Evolutionary conservation across 2,113 vertebrate species (phyloP).

Genomic region (Aix galericulata): DNA sequence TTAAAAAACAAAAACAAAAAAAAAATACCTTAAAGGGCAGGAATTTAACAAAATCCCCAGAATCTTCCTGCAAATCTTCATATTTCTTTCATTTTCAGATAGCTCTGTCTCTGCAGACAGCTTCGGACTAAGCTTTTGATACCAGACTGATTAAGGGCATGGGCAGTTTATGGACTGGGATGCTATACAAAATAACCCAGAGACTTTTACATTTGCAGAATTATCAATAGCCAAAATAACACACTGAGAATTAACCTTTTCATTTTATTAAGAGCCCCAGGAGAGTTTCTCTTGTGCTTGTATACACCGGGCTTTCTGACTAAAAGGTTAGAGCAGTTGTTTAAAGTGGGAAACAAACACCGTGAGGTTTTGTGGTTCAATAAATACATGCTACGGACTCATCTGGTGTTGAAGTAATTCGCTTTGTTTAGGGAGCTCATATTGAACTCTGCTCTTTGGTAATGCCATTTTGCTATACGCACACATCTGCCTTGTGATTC

Average conservation of each 20-base stretch:
- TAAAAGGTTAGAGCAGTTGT: slow-evolving; percentile 4
- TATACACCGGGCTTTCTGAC: background rate
- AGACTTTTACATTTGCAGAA: background rate
- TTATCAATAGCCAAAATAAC: background rate
- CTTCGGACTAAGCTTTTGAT: background rate
- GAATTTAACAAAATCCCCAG: background rate
- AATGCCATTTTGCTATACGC: background rate
- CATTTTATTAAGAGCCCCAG: background rate
- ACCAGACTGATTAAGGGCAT: background rate
- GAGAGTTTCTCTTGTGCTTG: background rate
- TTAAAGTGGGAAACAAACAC: slow-evolving; percentile 5
- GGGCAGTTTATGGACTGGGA: background rate
- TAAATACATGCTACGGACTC: background rate
- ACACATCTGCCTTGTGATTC: background rate
- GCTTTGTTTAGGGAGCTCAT: background rate
- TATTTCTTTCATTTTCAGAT: background rate
- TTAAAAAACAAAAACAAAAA: background rate
- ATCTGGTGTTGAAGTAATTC: background rate
- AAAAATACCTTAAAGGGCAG: background rate
- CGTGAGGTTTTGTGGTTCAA: background rate
- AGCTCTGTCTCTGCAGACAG: background rate
- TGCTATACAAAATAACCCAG: background rate
- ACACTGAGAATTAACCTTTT: background rate
- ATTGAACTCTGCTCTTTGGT: background rate
- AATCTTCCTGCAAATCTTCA: background rate